phyloP scores from a whole-genome alignment of 2,888 invertebrate genomes.

The Coleophora flavipennella region DNA sequence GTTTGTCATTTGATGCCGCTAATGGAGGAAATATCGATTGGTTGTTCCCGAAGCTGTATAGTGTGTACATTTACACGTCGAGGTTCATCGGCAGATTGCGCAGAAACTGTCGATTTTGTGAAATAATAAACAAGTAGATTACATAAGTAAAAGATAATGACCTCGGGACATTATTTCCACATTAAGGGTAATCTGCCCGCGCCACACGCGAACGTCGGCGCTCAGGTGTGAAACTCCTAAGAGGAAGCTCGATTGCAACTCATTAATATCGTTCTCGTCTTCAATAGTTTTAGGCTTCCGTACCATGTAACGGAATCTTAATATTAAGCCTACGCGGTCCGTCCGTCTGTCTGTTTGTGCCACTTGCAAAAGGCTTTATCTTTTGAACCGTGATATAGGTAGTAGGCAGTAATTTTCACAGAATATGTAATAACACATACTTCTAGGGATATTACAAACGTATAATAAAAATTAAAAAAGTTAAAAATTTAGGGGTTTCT shows the following conservation, averaged over 20 bases:
- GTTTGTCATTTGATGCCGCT: conserved; percentile 43
- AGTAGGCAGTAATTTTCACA: no score
- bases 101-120: conserved; percentile 19
- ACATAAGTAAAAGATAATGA: conserved; percentile 63
- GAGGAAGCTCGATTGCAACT: conserved; percentile 30
- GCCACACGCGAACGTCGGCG: conserved; percentile 32
- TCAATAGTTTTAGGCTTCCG: neutral
- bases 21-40: conserved; percentile 41
- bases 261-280: conserved; percentile 13
- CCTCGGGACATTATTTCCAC: conserved; percentile 55
- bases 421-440: no score
- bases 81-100: neutral
- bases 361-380: no score
- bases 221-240: conserved; percentile 35
- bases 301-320: no score
- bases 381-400: no score
- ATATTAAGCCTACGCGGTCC: no score
- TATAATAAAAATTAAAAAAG: no score
- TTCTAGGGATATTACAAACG: no score
- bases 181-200: conserved; percentile 37
- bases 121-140: conserved; percentile 42
- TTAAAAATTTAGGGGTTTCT: no score
- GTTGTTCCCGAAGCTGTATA: neutral
- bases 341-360: no score
- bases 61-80: neutral